Conservation (phyloP, 2,797 vertebrate genomes). For the Cheracebus regulus region DNA sequence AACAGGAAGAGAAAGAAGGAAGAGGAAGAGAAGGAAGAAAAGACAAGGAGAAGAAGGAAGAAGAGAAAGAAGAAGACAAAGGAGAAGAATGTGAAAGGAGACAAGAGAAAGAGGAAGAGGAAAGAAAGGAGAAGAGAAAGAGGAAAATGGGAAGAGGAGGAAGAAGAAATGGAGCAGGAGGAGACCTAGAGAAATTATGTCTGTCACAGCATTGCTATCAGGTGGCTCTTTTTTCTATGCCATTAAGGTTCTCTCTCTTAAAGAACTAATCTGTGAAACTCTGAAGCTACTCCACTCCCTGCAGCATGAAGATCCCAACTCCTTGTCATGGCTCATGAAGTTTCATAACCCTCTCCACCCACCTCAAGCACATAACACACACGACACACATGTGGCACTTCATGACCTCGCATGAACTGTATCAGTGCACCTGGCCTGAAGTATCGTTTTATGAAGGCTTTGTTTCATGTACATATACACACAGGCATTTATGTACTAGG, state of each 20-base stretch:
- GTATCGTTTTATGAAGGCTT: neutral
- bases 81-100: neutral
- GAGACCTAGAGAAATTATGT: neutral
- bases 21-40: neutral
- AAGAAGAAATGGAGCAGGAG: neutral
- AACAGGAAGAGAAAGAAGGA: neutral
- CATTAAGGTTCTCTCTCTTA: neutral
- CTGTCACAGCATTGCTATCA: neutral
- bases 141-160: neutral
- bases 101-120: neutral
- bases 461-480: neutral
- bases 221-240: neutral
- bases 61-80: neutral
- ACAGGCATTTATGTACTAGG: neutral
- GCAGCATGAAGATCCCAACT: neutral
- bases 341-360: neutral
- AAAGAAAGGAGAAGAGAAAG: neutral
- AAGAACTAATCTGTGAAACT: neutral
- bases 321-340: neutral
- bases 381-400: neutral
- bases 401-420: neutral
- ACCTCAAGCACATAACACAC: neutral
- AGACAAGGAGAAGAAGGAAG: neutral
- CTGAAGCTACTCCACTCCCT: neutral
- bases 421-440: neutral